phyloP scores from a whole-genome alignment of 1,140 invertebrate genomes.

The Zaprionus taronus region DNA sequence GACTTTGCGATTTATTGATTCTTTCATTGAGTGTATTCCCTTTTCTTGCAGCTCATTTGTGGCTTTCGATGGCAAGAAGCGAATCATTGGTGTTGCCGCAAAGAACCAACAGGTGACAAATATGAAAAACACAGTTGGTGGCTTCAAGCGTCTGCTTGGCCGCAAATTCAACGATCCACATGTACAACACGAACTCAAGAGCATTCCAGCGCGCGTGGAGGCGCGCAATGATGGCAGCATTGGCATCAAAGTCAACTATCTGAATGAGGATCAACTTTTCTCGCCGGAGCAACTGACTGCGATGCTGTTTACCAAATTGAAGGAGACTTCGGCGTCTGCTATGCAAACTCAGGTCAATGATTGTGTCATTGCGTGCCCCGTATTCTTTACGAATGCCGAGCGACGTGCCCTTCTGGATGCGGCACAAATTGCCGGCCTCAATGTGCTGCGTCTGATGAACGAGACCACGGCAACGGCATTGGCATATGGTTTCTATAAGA shows the following conservation, averaged over 20 bases:
- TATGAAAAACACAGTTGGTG: constrained; percentile 97
- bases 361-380: constrained; percentile 98
- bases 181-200: constrained; percentile 91
- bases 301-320: constrained; percentile 98
- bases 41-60: constrained; percentile 93
- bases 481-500: constrained; percentile 98
- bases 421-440: constrained; percentile 93
- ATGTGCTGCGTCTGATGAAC: constrained; percentile 97
- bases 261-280: constrained; percentile 94
- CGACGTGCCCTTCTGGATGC: constrained; percentile 95
- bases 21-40: constrained; percentile 9
- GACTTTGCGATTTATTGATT: neutral
- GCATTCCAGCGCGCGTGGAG: constrained; percentile 91
- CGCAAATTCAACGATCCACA: constrained; percentile 94
- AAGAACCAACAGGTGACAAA: constrained; percentile 99
- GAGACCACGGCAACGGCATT: constrained; percentile 98
- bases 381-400: constrained; percentile 97
- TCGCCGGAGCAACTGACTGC: constrained; percentile 97
- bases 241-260: constrained; percentile 94
- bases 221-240: constrained; percentile 89
- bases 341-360: constrained; percentile 97
- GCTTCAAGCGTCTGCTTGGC: constrained; percentile 96
- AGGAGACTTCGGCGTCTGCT: constrained; percentile 94
- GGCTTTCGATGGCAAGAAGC: constrained; percentile 95
- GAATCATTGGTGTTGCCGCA: constrained; percentile 97